Conservation (phyloP, 2,797 vertebrate species). For the Micromesistius poutassou region DNA sequence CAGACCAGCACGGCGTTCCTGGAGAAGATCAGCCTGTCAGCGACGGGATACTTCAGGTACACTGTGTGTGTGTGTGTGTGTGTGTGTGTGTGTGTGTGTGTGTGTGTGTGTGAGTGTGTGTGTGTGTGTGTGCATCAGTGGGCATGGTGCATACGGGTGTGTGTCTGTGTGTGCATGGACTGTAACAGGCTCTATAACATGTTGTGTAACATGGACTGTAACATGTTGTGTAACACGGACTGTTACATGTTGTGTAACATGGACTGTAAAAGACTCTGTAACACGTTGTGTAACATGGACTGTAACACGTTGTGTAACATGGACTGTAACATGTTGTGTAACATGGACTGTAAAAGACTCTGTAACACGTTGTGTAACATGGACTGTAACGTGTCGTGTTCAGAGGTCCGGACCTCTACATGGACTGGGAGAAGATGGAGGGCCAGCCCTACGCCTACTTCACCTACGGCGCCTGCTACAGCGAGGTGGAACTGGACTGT, state of each 20-base stretch:
- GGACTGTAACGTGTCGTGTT: neutral
- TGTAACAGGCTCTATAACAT: neutral
- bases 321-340: no score
- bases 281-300: neutral
- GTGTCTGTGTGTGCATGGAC: neutral
- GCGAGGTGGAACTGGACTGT: conserved; percentile 86
- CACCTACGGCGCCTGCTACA: conserved; percentile 72
- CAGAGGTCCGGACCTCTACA: conserved; percentile 75
- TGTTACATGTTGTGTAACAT: no score
- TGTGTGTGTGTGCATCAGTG: neutral
- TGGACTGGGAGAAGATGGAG: conserved; percentile 82
- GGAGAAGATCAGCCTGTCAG: conserved; percentile 84
- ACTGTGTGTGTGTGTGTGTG: no score
- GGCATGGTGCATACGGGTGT: neutral
- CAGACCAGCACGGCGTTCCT: conserved; percentile 77
- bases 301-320: no score
- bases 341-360: neutral
- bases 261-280: neutral
- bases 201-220: neutral
- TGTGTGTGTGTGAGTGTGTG: no score
- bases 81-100: no score
- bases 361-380: neutral
- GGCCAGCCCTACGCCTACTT: conserved; percentile 73
- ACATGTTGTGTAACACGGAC: no score
- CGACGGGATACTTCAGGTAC: conserved; percentile 80